Evolutionary conservation across 2,113 vertebrate species (phyloP).

Genomic region (Monopterus albus): DNA sequence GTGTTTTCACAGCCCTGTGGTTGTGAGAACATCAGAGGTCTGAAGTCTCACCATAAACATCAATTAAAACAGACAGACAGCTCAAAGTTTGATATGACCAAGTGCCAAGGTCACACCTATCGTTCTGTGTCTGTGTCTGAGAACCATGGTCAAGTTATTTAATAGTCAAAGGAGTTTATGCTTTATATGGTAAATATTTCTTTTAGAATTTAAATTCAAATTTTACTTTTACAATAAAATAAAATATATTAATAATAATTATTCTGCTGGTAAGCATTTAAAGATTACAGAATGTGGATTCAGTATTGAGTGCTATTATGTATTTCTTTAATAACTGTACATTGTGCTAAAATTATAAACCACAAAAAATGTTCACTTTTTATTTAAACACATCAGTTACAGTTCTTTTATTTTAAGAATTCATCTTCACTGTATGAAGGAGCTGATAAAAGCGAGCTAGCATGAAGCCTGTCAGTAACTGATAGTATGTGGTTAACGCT

Average conservation of each 20-base stretch:
- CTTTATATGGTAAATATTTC: background rate
- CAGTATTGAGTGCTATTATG: background rate
- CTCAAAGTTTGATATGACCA: conserved; percentile 3
- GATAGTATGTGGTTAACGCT: too few relatives aligned
- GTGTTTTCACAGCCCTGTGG: too few relatives aligned
- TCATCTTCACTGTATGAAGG: too few relatives aligned
- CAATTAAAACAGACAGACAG: conserved; percentile 12
- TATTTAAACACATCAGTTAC: too few relatives aligned
- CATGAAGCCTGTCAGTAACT: too few relatives aligned
- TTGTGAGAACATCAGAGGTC: conserved; percentile 36
- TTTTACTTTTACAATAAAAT: background rate
- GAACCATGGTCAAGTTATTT: background rate
- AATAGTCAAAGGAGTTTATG: background rate
- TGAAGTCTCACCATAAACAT: background rate
- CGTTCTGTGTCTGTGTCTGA: conserved; percentile 30
- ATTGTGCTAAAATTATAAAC: background rate
- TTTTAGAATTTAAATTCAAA: background rate
- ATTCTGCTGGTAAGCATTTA: too few relatives aligned
- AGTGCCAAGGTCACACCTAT: conserved; percentile 53
- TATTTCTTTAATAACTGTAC: too few relatives aligned
- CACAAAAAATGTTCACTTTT: background rate
- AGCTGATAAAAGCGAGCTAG: too few relatives aligned
- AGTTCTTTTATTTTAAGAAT: too few relatives aligned
- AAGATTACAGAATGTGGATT: background rate
- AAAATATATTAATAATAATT: too few relatives aligned